Base-by-base conservation (phyloP, 2,797 vertebrate genomes). In the Gallinago solitaria region DNA sequence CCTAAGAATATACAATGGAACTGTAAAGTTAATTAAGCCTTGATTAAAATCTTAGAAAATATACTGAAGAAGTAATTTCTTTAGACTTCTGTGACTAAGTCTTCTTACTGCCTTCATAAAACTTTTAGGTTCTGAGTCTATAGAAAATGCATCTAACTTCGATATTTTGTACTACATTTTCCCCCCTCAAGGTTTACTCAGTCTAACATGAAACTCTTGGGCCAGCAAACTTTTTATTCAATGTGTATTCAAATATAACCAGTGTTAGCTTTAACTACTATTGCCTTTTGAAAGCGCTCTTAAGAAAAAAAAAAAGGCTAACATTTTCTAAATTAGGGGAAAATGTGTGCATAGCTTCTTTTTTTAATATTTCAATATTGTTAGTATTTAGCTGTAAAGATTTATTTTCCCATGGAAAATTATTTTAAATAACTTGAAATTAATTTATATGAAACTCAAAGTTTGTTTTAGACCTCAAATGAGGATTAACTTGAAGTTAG, bases 281-380 rank as follows among this genome's bases (percentile, higher is more conserved):
- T 4, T 53, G 12, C 5, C 20, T 79, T 83, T 71, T 54, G 27
- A 68, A 87, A 37, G 8, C 11, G 8, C 7, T 61, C 11, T 63
- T 59, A 30, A 6, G 1, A 64, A 73, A 50, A 27, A 35, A 45
- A 57, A 18, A 9, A 16, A 11, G 0, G 0, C 4, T 51, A 74
- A 16, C 1, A 32, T 56, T 74, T 85, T 41, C 28, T 54, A 76
- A 54, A 67, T 67, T 47, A 78, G 24, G 45, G 21, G 8, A 54
- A 84, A 69, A 82, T 25, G 30, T 7, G 2, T 51, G 17, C 14
- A 25, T 12, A 2, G 6, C 1, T 53, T 41, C 9, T 48, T 71
- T 57, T 41, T 68, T 35, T 41, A 12, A 2, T 33, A 67, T 63
- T 87, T 56, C 9, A 35, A 13, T 13, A 39, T 7, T 61, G 6